Base-by-base conservation (phyloP, 1,140 invertebrate genomes). In the Druon quercuslanigerum region DNA sequence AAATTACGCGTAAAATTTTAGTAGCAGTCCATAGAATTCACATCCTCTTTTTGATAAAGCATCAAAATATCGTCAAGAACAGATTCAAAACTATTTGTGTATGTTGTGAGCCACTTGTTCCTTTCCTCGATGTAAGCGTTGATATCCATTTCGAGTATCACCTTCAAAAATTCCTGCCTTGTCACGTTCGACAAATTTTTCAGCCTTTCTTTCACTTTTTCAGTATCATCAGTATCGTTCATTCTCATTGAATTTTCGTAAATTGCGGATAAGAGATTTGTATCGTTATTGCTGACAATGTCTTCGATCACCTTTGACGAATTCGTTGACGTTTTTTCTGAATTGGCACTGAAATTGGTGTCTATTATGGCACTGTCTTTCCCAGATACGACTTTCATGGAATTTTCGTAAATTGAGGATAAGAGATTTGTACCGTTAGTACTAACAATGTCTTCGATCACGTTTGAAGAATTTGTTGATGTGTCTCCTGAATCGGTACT, bases 11-110 rank as follows among this genome's bases (percentile, higher is more conserved):
- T 25, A 72, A 72, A 72, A 72, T 72, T 79, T 90, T 84, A 95
- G 86, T 95, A 95, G 86, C 94, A 95, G 87, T 95, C 94, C 89
- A 94, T 93, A 52, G 87, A 87, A 83, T 94, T 94, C 11, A 93
- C 83, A 76, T 92, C 86, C 60, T 90, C 89, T n/a, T 87, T 85
- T 56, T 92, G 85, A 82, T 93, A 91, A n/a, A 92, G 88, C 51
- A 91, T 90, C 19, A 95, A 84, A 81, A 95, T 95, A 85, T 95
- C 95, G 81, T 95, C 94, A 17, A 95, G 83, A 3, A 95, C 88
- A 3, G 93, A 94, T 13, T 92, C 88, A 54, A 95, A 93, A 78
- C 92, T 93, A 56, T 92, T 92, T 2, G 92, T 92, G 76, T 92
- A 90, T 40, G 86, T 91, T 40, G 92, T 87, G 20, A 93, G 84